A percentile compares a stretch with the other conserved stretches of the same genome.
phyloP scores from a whole-genome alignment of 2,113 vertebrate genomes.

The Laticauda colubrina region DNA sequence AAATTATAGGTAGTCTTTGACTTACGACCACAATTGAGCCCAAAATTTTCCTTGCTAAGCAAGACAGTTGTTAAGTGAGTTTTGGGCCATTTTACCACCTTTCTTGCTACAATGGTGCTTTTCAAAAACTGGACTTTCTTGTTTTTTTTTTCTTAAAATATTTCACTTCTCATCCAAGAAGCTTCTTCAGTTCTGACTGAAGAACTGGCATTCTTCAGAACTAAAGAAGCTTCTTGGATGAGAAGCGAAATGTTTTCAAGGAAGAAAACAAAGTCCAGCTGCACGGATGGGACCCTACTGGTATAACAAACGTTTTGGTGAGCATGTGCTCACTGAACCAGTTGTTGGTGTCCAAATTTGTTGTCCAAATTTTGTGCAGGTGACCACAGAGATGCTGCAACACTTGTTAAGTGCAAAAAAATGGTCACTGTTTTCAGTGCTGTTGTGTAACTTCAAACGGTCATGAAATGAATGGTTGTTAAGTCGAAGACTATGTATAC shows the following conservation, averaged over 20 bases:
- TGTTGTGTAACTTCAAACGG: too few relatives aligned
- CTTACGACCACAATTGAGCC: not conserved
- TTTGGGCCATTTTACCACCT: not conserved
- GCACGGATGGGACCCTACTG: too few relatives aligned
- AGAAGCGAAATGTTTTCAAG: not conserved
- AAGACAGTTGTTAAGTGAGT: not conserved
- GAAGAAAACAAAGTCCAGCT: not conserved
- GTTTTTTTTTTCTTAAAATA: fast-evolving
- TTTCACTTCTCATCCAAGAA: not conserved
- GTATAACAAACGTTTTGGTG: too few relatives aligned
- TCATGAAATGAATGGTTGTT: too few relatives aligned
- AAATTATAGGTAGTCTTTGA: not conserved
- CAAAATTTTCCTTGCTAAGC: not conserved
- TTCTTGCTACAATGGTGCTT: not conserved
- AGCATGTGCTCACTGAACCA: too few relatives aligned
- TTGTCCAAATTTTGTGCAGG: too few relatives aligned
- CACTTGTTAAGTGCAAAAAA: too few relatives aligned
- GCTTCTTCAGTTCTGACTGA: not conserved
- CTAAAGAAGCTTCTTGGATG: not conserved
- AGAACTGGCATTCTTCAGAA: not conserved
- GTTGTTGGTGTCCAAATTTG: not conserved
- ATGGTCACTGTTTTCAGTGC: too few relatives aligned
- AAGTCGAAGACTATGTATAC: not conserved
- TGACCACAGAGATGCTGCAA: too few relatives aligned
- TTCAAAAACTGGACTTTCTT: not conserved